Evolutionary conservation across 53 echinoderm and acorn worm species (phyloP).

Genomic region (Holothuria scabra): DNA sequence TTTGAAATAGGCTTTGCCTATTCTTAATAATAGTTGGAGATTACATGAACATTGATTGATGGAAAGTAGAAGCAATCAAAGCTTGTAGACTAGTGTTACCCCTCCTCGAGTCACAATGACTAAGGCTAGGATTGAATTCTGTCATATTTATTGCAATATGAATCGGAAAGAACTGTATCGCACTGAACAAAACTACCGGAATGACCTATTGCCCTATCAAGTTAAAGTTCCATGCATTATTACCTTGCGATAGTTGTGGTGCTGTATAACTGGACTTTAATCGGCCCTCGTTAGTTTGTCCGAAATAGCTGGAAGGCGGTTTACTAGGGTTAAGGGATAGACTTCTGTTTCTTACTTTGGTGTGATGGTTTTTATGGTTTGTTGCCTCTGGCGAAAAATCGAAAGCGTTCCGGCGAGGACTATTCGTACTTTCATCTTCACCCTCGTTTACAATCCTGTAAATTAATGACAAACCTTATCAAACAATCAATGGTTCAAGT

Average conservation of each 20-base stretch:
- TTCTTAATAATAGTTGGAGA: too few species aligned
- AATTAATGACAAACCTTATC: not conserved
- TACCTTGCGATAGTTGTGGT: constrained; percentile 79
- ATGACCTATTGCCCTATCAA: too few species aligned
- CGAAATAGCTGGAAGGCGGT: constrained; percentile 46
- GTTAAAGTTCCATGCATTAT: not conserved
- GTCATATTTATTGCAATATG: too few species aligned
- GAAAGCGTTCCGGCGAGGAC: constrained; percentile 11
- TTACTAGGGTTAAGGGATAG: constrained; percentile 73
- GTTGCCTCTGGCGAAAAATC: constrained; percentile 17
- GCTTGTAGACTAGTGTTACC: too few species aligned
- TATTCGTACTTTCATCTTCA: constrained; percentile 64
- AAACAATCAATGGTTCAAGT: too few species aligned
- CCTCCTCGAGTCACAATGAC: too few species aligned
- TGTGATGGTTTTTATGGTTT: constrained; percentile 21
- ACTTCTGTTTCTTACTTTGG: constrained; percentile 70
- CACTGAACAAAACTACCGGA: too few species aligned
- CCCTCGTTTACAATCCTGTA: constrained; percentile 86
- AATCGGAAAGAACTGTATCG: too few species aligned
- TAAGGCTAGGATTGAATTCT: too few species aligned
- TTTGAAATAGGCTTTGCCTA: too few species aligned
- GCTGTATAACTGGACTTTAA: constrained; percentile 84
- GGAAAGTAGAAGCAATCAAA: too few species aligned
- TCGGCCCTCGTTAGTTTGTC: constrained; percentile 55
- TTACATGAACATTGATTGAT: too few species aligned